Evolutionary conservation across 2,888 invertebrate genomes (phyloP).

Genomic region (Drosophila neonasuta): DNA sequence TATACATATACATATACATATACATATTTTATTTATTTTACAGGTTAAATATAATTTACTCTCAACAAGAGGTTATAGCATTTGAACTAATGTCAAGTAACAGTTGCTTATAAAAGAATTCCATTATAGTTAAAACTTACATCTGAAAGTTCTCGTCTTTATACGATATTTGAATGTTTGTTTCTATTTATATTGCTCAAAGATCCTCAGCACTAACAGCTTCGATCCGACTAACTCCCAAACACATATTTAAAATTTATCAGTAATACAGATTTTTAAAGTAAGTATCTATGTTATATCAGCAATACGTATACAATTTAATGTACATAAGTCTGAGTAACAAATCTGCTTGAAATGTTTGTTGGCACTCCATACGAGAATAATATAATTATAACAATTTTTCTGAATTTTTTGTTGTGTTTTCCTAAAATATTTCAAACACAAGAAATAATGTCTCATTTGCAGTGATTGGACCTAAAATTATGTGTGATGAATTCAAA

Average conservation of each 20-base stretch:
- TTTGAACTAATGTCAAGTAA: slow-evolving; percentile 69
- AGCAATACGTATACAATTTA: slow-evolving; percentile 12
- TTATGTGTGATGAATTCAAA: slow-evolving; percentile 19
- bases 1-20: neutral
- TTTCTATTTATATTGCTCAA: slow-evolving; percentile 38
- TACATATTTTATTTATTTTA: slow-evolving; percentile 33
- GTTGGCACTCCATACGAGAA: neutral
- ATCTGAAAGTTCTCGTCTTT: slow-evolving; percentile 67
- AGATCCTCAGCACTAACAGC: slow-evolving; percentile 11
- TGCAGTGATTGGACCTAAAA: slow-evolving; percentile 13
- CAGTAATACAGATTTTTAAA: slow-evolving; percentile 66
- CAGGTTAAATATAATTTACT: slow-evolving; percentile 64
- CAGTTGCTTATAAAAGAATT: slow-evolving; percentile 67
- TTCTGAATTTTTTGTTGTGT: neutral
- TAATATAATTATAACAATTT: neutral
- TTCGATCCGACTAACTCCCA: neutral
- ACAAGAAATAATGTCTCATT: slow-evolving; percentile 16
- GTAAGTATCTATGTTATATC: slow-evolving; percentile 36
- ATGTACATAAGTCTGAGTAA: slow-evolving; percentile 16
- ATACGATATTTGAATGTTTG: slow-evolving; percentile 38
- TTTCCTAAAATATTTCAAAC: slow-evolving; percentile 14
- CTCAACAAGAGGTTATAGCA: slow-evolving; percentile 75
- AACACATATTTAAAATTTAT: slow-evolving; percentile 8
- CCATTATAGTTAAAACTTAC: slow-evolving; percentile 74
- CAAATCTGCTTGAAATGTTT: neutral